phyloP scores from a whole-genome alignment of 2,888 invertebrate species.

The Notocelia uddmanniana region DNA sequence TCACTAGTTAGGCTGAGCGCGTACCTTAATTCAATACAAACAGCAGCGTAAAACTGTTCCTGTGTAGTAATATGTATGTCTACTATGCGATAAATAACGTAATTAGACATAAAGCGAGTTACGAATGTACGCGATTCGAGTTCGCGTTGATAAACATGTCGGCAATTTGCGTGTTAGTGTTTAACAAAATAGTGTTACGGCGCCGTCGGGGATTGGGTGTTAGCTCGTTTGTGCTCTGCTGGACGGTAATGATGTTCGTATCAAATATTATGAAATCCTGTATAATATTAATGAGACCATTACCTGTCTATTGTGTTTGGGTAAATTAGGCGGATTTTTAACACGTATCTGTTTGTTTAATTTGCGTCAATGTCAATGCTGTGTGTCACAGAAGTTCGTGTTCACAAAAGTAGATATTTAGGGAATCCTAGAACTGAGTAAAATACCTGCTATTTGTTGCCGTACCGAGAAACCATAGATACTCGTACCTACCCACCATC shows the following conservation, averaged over 20 bases:
- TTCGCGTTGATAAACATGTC: conserved; percentile 37
- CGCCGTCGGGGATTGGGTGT: conserved; percentile 6
- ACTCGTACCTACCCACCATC: too few relatives aligned
- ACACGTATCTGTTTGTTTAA: neutral
- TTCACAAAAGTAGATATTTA: too few relatives aligned
- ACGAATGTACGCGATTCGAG: conserved; percentile 45
- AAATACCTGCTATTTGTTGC: too few relatives aligned
- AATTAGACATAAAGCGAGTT: conserved; percentile 51
- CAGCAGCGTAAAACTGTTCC: conserved; percentile 57
- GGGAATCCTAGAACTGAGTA: too few relatives aligned
- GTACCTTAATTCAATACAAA: conserved; percentile 67
- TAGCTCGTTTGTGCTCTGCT: conserved; percentile 7
- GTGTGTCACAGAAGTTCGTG: too few relatives aligned
- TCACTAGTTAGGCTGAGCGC: conserved; percentile 62
- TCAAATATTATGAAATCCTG: neutral
- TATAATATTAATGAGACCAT: neutral
- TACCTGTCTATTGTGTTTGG: neutral
- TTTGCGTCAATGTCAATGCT: neutral
- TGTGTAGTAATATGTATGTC: conserved; percentile 48
- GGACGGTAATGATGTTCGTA: neutral
- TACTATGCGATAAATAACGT: conserved; percentile 50
- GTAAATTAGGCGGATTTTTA: neutral
- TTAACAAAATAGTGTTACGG: conserved; percentile 31
- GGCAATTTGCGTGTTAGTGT: conserved; percentile 24
- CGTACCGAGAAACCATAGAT: too few relatives aligned